Evolutionary conservation across 1,140 invertebrate species (phyloP).

Genomic region (Drosophila pectinifera): DNA sequence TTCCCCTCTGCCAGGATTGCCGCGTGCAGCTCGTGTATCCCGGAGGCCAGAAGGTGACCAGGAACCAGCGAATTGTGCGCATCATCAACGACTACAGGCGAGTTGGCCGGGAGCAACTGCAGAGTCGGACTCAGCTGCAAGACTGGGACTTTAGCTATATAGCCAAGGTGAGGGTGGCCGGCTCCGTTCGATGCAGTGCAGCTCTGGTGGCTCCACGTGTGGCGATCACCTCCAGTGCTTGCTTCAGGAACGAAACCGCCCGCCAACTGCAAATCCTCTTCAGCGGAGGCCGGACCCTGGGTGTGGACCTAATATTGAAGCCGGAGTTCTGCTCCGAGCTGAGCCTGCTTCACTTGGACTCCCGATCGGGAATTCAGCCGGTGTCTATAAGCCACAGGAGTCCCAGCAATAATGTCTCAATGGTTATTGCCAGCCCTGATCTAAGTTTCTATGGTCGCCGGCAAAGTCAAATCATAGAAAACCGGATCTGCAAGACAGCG

Average conservation of each 20-base stretch:
- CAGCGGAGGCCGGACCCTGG: background rate
- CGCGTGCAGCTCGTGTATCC: conserved; percentile 29
- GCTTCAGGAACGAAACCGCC: background rate
- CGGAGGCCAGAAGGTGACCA: background rate
- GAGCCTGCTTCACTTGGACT: background rate
- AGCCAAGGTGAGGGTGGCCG: conserved; percentile 20
- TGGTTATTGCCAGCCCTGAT: conserved; percentile 40
- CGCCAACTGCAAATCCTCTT: conserved; percentile 4
- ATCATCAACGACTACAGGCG: conserved; percentile 35
- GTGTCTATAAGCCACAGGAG: conserved; percentile 3
- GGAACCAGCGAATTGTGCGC: conserved; percentile 23
- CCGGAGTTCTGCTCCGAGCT: conserved; percentile 4
- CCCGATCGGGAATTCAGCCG: background rate
- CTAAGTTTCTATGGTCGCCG: conserved; percentile 30
- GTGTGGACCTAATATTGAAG: background rate
- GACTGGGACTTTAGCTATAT: conserved; percentile 22
- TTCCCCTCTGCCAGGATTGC: conserved; percentile 28
- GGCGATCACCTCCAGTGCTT: conserved; percentile 19
- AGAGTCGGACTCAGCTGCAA: no score
- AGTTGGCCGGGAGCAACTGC: background rate
- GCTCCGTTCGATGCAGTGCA: conserved; percentile 21
- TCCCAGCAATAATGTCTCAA: background rate
- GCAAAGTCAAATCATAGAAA: conserved; percentile 15
- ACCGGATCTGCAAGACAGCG: conserved; percentile 17
- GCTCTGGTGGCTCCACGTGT: conserved; percentile 7